These are phyloP conservation scores for Hedychridium roseum DNA, from an alignment of 2,888 invertebrate species.

Conservation along the genomic window DNA sequence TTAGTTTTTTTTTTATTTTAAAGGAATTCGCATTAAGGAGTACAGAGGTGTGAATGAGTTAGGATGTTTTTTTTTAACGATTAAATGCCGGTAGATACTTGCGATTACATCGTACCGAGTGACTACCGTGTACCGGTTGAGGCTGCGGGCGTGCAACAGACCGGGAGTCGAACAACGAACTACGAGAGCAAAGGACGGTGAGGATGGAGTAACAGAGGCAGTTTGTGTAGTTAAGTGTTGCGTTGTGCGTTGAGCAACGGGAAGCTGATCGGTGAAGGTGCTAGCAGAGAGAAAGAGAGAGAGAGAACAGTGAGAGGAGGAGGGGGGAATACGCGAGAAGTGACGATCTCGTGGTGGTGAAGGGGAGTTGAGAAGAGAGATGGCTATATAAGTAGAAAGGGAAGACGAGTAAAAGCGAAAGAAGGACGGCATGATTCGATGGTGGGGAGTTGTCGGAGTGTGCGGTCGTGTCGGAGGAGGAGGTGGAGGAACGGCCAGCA, in stretches of 20 bases:
- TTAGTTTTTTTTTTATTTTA: too few relatives aligned
- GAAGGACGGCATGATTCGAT: conserved; percentile 30
- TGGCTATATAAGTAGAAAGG: conserved; percentile 53
- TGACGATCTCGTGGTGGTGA: conserved; percentile 42
- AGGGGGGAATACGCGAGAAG: conserved; percentile 59
- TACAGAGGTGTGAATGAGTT: conserved; percentile 1
- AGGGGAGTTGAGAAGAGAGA: conserved; percentile 63
- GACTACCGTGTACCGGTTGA: not conserved
- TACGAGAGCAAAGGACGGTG: conserved; percentile 13
- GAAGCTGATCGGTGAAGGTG: conserved; percentile 66
- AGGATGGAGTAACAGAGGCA: conserved; percentile 13
- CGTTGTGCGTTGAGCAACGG: conserved; percentile 48
- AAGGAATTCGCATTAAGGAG: not conserved
- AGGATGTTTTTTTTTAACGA: too few relatives aligned
- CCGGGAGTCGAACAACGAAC: conserved; percentile 12
- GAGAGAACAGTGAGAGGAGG: conserved; percentile 55
- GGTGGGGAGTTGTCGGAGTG: conserved; percentile 38
- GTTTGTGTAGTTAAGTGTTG: conserved; percentile 47
- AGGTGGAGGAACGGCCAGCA: conserved; percentile 32
- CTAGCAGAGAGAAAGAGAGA: conserved; percentile 56
- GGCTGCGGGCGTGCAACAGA: conserved; percentile 3
- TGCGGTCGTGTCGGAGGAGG: conserved; percentile 37
- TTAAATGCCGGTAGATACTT: conserved; percentile 5
- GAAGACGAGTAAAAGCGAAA: conserved; percentile 62
- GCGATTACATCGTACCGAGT: conserved; percentile 17